Evolutionary conservation across 1,140 invertebrate species (phyloP).

Genomic region (Nylanderia fulva): DNA sequence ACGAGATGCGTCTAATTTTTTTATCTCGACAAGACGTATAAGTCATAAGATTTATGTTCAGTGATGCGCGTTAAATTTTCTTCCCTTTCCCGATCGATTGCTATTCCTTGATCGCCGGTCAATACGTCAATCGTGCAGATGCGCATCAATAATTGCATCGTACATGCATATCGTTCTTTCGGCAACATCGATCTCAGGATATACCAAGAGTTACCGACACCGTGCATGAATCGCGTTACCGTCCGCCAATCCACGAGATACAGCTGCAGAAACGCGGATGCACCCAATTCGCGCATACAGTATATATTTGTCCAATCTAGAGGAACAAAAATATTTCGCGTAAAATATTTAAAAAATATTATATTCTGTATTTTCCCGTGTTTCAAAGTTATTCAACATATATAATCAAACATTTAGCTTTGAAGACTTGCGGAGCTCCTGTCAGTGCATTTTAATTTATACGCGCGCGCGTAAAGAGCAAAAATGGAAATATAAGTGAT

Average conservation of each 20-base stretch:
- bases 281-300: conserved; percentile 34
- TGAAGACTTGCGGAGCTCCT: not conserved
- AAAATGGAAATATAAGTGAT: not conserved
- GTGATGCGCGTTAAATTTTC: not conserved
- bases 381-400: not conserved
- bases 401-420: not conserved
- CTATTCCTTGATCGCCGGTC: conserved; percentile 28
- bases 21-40: not conserved
- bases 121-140: conserved; percentile 48
- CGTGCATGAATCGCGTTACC: conserved; percentile 66
- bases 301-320: conserved; percentile 13
- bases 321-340: not conserved
- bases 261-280: conserved; percentile 29
- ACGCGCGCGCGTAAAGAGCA: not conserved
- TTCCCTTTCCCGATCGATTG: not conserved
- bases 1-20: not conserved
- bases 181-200: conserved; percentile 50
- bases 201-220: conserved; percentile 62
- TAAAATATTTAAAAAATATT: conserved; percentile 23
- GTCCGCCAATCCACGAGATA: conserved; percentile 62
- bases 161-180: conserved; percentile 42
- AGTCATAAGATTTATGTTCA: not conserved
- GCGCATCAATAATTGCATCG: conserved; percentile 47
- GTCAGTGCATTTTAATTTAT: not conserved
- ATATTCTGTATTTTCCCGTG: not conserved